Base-by-base conservation (phyloP, 1,140 invertebrate species). In the Brachionus rubens region DNA sequence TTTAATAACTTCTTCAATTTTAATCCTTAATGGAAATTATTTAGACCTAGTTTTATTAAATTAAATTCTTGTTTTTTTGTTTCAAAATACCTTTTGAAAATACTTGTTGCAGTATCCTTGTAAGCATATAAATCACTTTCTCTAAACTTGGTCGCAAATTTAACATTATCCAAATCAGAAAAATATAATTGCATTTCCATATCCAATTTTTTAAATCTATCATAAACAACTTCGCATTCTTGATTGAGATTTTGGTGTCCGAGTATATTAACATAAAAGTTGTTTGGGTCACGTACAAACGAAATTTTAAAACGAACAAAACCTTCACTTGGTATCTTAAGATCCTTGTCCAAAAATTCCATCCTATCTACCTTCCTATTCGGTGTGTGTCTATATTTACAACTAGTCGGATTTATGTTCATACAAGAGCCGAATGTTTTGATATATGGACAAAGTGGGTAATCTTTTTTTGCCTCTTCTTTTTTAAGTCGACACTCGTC, bases 251-350 rank as follows among this genome's bases (percentile, higher is more conserved):
- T 12, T 21, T 40, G 30, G 41, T 40, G 33, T 10, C 26, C 14
- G 28, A 72, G 16, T 19, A 54, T 21, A 33, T 72, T 72, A 5
- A 26, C 36, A 54, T n/a, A 72, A 50, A 72, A 72, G 21, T 72
- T 28, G 50, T 72, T 72, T 10, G 68, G 21, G 24, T 72, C 68
- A 28, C 40, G 24, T 1, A 72, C 47, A 16, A 50, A 54, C 4
- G 68, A 48, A 19, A 72, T 54, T 50, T 54, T 72, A 41, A 72
- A 72, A 30, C 46, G 24, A 50, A 72, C 46, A 54, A 36, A 72
- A 7, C 68, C 68, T 16, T 72, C 46, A 24, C 12, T 19, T 19
- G 68, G 68, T 5, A 72, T 30, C 1, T 16, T 50, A 9, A 54
- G 36, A 54, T 40, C 50, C 10, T 54, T 50, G 9, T 72, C 68